Base-by-base conservation (phyloP, 2,888 invertebrate genomes). In the Nipponacmea schrenckii region DNA sequence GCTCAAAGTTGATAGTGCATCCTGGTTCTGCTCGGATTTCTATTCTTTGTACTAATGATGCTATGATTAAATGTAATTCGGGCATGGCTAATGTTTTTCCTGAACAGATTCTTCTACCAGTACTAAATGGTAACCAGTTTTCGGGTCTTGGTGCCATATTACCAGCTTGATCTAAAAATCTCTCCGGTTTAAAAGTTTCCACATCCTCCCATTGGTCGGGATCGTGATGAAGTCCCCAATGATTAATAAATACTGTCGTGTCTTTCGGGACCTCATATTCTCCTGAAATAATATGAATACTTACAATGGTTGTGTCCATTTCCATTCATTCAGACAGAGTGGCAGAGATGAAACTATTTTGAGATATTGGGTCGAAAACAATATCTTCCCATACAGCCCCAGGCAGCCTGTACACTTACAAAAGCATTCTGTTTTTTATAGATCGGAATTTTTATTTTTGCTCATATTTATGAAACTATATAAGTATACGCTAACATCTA, bases 51-150 rank as follows among this genome's bases (percentile, higher is more conserved):
- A 74, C n/a, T 45, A 74, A 45, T 10, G 71, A 70, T 31, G 81
- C 82, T 62, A 81, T 74, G 2, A 82, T 68, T 20, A 82, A 67
- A 65, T 77, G 75, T 8, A 85, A 74, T 68, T 84, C 81, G 0
- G 81, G 80, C 65, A 81, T 84, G 14, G 84, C 84, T 24, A 84
- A 73, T 1, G 74, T 67, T 71, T 84, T 83, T 24, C 84, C 85
- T 0, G 83, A 74, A 79, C 85, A 85, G 15, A 80, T 80, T 20
- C 85, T 73, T 15, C 80, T 74, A 2, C 84, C 85, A 0, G 81
- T 80, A 17, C 82, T 81, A 71, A 85, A 85, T 0, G 85, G 85
- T 27, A 84, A 74, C 81, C 81, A 84, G 64, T 77, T 80, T 12
- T 77, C 74, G 7, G 80, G 81, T 74, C 79, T 81, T 0, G 82